These are phyloP conservation scores for Cygnus buccinator DNA, from an alignment of 2,113 vertebrate species.

Conservation along the genomic window DNA sequence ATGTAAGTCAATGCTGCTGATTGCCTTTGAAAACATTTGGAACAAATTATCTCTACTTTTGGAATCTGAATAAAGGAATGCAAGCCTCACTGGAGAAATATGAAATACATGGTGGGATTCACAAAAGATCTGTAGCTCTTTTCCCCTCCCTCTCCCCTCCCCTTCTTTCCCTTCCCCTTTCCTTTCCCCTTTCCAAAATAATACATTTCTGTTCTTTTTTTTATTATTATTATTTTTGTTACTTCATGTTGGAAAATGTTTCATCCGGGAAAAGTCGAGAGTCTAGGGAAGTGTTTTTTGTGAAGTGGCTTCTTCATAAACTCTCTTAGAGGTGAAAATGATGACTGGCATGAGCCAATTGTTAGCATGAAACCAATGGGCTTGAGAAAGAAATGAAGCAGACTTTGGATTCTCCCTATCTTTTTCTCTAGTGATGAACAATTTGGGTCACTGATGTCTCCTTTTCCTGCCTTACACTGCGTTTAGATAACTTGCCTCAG, in stretches of 20 bases:
- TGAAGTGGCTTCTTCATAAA: not conserved
- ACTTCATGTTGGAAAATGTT: conserved; percentile 64
- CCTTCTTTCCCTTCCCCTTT: too few relatives aligned
- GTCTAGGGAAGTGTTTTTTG: not conserved
- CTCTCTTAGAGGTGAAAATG: not conserved
- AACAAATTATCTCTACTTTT: conserved; percentile 85
- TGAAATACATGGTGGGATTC: conserved; percentile 80
- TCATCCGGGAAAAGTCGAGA: conserved; percentile 42
- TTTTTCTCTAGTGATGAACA: not conserved
- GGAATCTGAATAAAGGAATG: conserved; percentile 83
- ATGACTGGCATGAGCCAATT: not conserved
- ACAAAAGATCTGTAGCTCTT: not conserved
- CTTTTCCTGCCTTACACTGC: not conserved
- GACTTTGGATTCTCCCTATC: not conserved
- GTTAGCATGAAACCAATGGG: not conserved
- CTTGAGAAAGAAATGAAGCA: not conserved
- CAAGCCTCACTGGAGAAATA: conserved; percentile 79
- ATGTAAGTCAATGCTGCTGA: conserved; percentile 77
- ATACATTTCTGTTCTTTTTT: not conserved
- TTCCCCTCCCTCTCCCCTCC: too few relatives aligned
- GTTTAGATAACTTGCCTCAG: not conserved
- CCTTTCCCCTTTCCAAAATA: not conserved
- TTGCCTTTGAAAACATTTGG: conserved; percentile 84
- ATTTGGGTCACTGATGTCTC: not conserved
- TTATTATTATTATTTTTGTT: not conserved